These are phyloP conservation scores for Chydorus sphaericus DNA, from an alignment of 2,888 invertebrate genomes.

Conservation along the genomic window DNA sequence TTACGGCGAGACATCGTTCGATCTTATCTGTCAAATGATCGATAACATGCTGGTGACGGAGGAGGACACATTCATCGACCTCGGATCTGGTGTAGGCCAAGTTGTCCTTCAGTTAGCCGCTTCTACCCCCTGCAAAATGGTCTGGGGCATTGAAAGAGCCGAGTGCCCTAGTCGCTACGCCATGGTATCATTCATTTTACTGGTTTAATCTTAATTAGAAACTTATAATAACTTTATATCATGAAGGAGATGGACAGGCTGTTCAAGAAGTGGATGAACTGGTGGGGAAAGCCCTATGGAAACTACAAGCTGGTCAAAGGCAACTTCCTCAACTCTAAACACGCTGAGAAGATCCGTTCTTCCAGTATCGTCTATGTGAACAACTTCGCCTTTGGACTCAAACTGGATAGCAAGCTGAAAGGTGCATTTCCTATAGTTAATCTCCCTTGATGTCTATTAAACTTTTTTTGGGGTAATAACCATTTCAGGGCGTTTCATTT, in stretches of 20 bases:
- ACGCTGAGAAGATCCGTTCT: conserved; percentile 82
- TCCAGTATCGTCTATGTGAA: conserved; percentile 96
- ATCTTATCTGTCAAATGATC: conserved; percentile 94
- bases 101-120: conserved; percentile 98
- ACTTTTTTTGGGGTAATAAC: neutral
- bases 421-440: neutral
- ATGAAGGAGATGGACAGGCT: conserved; percentile 78
- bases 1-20: conserved; percentile 97
- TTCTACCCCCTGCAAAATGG: conserved; percentile 77
- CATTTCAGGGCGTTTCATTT: conserved; percentile 68
- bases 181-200: conserved; percentile 53
- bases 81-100: conserved; percentile 97
- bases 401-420: conserved; percentile 91
- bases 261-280: conserved; percentile 90
- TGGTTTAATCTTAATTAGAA: neutral
- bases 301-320: conserved; percentile 85
- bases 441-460: neutral
- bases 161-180: conserved; percentile 93
- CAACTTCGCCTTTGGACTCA: conserved; percentile 97
- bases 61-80: conserved; percentile 93
- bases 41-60: conserved; percentile 83
- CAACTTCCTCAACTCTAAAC: conserved; percentile 83
- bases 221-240: conserved; percentile 17
- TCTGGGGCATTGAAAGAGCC: conserved; percentile 92
- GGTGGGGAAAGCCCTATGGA: conserved; percentile 91